Evolutionary conservation across 2,888 invertebrate species (phyloP).

Genomic region (Azorinus chamasolen): DNA sequence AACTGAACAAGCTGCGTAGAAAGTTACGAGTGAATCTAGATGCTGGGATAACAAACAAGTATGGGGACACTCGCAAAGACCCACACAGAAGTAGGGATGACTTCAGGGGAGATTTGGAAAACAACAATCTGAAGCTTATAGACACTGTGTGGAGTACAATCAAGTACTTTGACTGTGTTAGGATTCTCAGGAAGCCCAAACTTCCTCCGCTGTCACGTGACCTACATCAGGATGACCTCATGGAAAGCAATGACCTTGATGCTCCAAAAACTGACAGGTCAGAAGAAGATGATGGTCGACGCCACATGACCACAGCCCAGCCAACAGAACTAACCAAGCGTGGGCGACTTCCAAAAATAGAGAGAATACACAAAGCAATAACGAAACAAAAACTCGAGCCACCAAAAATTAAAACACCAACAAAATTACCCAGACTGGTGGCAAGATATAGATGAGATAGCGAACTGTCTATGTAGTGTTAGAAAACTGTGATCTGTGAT

Average conservation of each 20-base stretch:
- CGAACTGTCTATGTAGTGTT: not conserved
- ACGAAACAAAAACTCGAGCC: constrained; percentile 33
- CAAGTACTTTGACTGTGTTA: constrained; percentile 59
- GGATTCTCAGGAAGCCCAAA: constrained; percentile 51
- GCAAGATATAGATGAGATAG: constrained; percentile 12
- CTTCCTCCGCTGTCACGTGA: constrained; percentile 5
- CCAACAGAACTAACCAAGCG: constrained; percentile 43
- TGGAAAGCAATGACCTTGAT: constrained; percentile 34
- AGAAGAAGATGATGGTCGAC: constrained; percentile 38
- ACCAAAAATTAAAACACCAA: constrained; percentile 12
- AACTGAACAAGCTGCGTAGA: constrained; percentile 44
- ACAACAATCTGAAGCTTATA: constrained; percentile 54
- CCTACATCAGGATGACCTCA: constrained; percentile 10
- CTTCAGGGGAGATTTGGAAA: constrained; percentile 49
- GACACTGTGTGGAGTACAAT: constrained; percentile 60
- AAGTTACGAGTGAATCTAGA: constrained; percentile 61
- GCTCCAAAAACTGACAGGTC: constrained; percentile 8
- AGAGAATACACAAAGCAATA: constrained; percentile 23
- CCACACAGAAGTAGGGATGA: constrained; percentile 51
- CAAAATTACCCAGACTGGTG: constrained; percentile 38
- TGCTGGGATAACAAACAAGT: constrained; percentile 47
- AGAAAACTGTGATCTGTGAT: too few species aligned
- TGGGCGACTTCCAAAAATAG: constrained; percentile 40
- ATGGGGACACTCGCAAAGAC: constrained; percentile 57
- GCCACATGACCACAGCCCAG: constrained; percentile 50